Percentiles rank a stretch among this genome's conserved stretches.
Conservation (phyloP, 2,888 invertebrate species). For the Pseudolycoriella hygida region DNA sequence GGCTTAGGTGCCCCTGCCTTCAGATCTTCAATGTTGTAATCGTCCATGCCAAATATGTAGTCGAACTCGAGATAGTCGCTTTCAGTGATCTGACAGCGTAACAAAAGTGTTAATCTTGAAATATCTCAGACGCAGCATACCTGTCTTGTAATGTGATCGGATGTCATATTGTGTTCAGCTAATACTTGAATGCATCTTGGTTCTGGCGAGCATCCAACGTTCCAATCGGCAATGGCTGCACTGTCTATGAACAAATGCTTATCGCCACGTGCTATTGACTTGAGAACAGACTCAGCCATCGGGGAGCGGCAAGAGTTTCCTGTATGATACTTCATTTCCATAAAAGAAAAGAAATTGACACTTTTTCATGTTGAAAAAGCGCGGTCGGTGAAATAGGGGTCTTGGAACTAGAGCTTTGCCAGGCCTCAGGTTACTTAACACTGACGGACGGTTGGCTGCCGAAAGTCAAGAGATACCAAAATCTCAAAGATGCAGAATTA, state of each 20-base stretch:
- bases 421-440: too few relatives aligned
- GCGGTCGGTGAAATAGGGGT: too few relatives aligned
- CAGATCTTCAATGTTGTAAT: constrained; percentile 55
- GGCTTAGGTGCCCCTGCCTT: constrained; percentile 38
- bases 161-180: constrained; percentile 38
- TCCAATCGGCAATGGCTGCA: constrained; percentile 73
- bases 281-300: constrained; percentile 81
- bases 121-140: too few relatives aligned
- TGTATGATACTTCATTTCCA: constrained; percentile 18
- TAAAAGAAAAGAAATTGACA: not conserved
- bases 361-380: too few relatives aligned
- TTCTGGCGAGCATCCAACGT: constrained; percentile 65
- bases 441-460: too few relatives aligned
- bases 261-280: constrained; percentile 14
- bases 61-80: constrained; percentile 64
- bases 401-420: too few relatives aligned
- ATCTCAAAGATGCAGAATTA: too few relatives aligned
- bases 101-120: not conserved
- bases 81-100: constrained; percentile 39
- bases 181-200: constrained; percentile 38
- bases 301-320: constrained; percentile 93
- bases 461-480: too few relatives aligned
- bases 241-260: constrained; percentile 67
- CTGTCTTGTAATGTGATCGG: constrained; percentile 44
- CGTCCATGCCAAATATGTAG: constrained; percentile 88